Evolutionary conservation across 2,797 vertebrate genomes (phyloP).

Genomic region (Allenopithecus nigroviridis): DNA sequence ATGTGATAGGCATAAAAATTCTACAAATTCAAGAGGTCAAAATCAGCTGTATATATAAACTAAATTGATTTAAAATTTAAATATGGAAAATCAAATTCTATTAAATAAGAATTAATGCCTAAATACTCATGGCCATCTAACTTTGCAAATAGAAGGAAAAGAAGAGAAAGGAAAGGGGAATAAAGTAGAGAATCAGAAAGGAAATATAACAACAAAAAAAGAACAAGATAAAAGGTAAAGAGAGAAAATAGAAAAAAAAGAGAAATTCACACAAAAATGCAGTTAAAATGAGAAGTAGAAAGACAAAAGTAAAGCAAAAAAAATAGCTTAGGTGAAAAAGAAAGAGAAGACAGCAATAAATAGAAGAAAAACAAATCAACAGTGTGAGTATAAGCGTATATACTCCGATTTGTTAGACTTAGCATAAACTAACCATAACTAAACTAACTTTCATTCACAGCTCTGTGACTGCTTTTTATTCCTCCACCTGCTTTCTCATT

Average conservation of each 20-base stretch:
- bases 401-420: neutral
- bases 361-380: neutral
- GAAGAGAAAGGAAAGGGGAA: neutral
- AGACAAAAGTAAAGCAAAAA: slow-evolving; percentile 2
- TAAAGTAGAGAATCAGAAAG: neutral
- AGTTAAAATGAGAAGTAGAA: neutral
- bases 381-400: neutral
- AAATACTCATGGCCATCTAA: neutral
- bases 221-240: neutral
- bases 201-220: neutral
- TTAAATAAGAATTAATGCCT: neutral
- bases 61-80: neutral
- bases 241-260: neutral
- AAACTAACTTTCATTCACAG: neutral
- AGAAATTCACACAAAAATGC: neutral
- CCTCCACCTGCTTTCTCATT: neutral
- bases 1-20: neutral
- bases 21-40: neutral
- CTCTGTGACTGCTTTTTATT: neutral
- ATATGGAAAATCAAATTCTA: neutral
- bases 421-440: neutral
- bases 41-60: neutral
- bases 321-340: neutral
- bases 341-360: neutral
- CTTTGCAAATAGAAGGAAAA: neutral